These are phyloP conservation scores for Schizopygopsis pylzovi DNA, from an alignment of 2,797 vertebrate species.

Conservation along the genomic window DNA sequence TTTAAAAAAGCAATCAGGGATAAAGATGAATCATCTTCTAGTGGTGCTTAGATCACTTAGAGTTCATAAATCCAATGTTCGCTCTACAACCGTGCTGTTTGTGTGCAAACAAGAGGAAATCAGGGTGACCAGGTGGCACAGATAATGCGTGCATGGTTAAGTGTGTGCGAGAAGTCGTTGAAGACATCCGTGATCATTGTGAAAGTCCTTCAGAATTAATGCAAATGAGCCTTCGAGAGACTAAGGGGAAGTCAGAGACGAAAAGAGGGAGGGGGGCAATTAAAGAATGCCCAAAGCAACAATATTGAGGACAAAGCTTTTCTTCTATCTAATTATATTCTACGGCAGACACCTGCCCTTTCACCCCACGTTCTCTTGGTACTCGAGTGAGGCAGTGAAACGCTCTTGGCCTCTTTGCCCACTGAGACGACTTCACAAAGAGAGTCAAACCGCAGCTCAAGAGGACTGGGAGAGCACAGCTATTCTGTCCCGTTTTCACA, in stretches of 20 bases:
- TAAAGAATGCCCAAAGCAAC: constrained; percentile 84
- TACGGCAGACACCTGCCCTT: constrained; percentile 82
- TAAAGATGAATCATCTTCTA: constrained; percentile 17
- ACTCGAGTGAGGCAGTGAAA: constrained; percentile 74
- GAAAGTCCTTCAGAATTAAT: constrained; percentile 73
- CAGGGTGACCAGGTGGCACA: constrained; percentile 50
- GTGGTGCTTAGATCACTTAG: constrained; percentile 27
- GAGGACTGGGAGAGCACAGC: constrained; percentile 43
- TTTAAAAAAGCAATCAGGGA: constrained; percentile 10
- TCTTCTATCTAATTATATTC: constrained; percentile 84
- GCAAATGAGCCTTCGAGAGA: constrained; percentile 75
- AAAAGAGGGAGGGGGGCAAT: constrained; percentile 75
- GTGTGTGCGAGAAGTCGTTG: constrained; percentile 60
- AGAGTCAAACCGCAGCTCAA: constrained; percentile 42
- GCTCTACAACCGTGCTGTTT: neutral
- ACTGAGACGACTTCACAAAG: constrained; percentile 59
- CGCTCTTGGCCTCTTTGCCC: constrained; percentile 67
- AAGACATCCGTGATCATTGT: constrained; percentile 69
- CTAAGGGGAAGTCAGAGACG: constrained; percentile 39
- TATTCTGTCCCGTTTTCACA: constrained; percentile 24
- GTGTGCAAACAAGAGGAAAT: constrained; percentile 19
- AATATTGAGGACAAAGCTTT: constrained; percentile 81
- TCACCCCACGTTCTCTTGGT: constrained; percentile 67
- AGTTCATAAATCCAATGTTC: constrained; percentile 26
- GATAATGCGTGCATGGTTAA: constrained; percentile 25